Percentiles rank a stretch among this genome's conserved stretches.
These are phyloP conservation scores for Sorex maritimensis DNA, from an alignment of 2,797 vertebrate genomes.

Conservation along the genomic window DNA sequence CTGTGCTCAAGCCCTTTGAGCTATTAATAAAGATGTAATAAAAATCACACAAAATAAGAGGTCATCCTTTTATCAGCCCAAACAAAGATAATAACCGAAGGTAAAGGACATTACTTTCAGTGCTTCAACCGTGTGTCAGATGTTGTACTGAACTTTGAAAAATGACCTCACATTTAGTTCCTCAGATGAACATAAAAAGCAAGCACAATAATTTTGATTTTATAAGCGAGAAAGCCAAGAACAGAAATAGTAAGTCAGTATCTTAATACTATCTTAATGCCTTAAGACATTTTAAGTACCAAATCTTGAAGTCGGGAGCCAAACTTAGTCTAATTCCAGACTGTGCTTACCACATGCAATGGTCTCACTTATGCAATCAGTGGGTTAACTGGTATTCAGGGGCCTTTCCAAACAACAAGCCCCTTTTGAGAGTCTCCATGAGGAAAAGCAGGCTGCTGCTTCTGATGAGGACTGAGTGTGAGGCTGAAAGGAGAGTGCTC, in stretches of 20 bases:
- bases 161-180: background rate
- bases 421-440: constrained; percentile 12
- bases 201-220: too few relatives aligned
- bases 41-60: constrained; percentile 34
- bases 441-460: constrained; percentile 28
- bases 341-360: background rate
- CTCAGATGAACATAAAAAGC: too few relatives aligned
- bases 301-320: background rate
- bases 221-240: background rate
- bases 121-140: constrained; percentile 7
- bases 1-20: background rate
- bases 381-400: constrained; percentile 32
- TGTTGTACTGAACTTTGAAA: background rate
- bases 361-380: constrained; percentile 47
- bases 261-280: background rate
- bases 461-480: constrained; percentile 68
- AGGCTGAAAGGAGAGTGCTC: constrained; percentile 54
- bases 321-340: constrained; percentile 24
- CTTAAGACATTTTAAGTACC: constrained; percentile 37
- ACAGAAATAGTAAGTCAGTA: background rate
- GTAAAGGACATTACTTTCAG: background rate
- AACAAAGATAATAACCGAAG: constrained; percentile 12
- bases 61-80: constrained; percentile 51
- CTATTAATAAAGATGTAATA: constrained; percentile 11
- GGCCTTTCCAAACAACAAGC: constrained; percentile 1